A percentile compares a stretch with the other conserved stretches of the same genome.
Evolutionary conservation across 2,797 vertebrate genomes (phyloP).

Genomic region (Syndactyla subalaris): DNA sequence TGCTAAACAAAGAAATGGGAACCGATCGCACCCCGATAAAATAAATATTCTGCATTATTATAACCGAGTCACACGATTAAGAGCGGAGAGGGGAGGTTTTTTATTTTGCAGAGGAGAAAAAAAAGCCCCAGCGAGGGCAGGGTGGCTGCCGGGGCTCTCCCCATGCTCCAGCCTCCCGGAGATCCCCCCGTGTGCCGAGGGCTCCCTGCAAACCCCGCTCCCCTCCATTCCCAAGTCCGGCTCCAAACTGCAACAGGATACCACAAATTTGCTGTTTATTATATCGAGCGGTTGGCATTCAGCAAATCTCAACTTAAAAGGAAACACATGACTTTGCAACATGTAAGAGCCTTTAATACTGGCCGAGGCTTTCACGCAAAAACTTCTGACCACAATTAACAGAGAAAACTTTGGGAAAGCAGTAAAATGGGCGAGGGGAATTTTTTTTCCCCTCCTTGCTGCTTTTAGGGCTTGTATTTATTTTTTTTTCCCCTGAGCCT

Average conservation of each 20-base stretch:
- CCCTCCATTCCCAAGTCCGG: neutral
- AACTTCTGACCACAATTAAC: constrained; percentile 66
- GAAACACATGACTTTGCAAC: constrained; percentile 66
- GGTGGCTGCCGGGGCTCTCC: neutral
- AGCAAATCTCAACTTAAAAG: constrained; percentile 67
- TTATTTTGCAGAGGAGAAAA: neutral
- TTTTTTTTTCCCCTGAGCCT: neutral
- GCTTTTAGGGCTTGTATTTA: neutral
- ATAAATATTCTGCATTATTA: neutral
- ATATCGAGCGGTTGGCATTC: constrained; percentile 53
- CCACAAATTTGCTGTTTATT: constrained; percentile 67
- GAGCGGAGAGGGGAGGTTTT: neutral
- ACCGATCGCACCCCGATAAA: neutral
- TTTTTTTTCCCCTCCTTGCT: neutral
- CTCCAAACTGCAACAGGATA: constrained; percentile 42
- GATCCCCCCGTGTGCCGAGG: neutral
- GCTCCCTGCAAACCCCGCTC: neutral
- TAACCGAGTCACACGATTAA: neutral
- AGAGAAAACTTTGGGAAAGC: constrained; percentile 19
- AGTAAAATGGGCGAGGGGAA: neutral
- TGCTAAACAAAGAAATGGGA: constrained; percentile 20
- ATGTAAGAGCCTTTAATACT: constrained; percentile 30
- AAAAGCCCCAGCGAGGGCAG: neutral
- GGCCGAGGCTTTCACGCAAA: constrained; percentile 47
- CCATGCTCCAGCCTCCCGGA: neutral